These are phyloP conservation scores for Leucophora obtusa DNA, from an alignment of 2,888 invertebrate genomes.

Conservation along the genomic window DNA sequence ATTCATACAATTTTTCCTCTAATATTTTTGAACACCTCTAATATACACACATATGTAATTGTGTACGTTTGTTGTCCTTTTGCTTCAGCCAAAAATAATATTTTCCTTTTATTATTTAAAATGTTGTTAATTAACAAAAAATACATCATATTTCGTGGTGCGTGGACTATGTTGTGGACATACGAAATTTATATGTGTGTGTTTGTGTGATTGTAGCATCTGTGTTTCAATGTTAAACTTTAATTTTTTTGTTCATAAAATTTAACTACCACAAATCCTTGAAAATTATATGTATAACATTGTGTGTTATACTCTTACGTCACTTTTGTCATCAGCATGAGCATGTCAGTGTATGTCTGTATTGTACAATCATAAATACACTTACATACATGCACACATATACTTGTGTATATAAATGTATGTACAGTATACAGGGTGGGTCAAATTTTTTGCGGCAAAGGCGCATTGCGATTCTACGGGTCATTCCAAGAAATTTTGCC, in stretches of 20 bases:
- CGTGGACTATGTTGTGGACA: slow-evolving; percentile 12
- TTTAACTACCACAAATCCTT: slow-evolving; percentile 23
- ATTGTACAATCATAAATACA: neutral
- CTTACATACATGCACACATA: neutral
- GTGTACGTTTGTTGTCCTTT: slow-evolving; percentile 51
- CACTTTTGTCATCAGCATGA: slow-evolving; percentile 37
- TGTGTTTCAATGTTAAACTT: slow-evolving; percentile 48
- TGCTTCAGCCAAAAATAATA: slow-evolving; percentile 63
- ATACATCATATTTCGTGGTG: slow-evolving; percentile 55
- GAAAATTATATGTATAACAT: slow-evolving; percentile 9
- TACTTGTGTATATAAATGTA: neutral
- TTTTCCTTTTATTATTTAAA: slow-evolving; percentile 68
- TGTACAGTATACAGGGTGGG: neutral
- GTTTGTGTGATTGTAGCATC: slow-evolving; percentile 6
- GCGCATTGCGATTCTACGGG: no score
- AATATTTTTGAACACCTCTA: no score
- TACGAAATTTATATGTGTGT: neutral
- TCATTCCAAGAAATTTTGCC: no score
- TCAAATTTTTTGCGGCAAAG: no score
- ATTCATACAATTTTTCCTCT: no score
- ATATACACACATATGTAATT: neutral
- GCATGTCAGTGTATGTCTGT: slow-evolving; percentile 25
- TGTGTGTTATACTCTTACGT: slow-evolving; percentile 15
- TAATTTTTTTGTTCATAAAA: slow-evolving; percentile 29
- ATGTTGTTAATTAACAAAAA: slow-evolving; percentile 68